Conservation (phyloP, 1,140 invertebrate genomes). For the Aethina tumida region DNA sequence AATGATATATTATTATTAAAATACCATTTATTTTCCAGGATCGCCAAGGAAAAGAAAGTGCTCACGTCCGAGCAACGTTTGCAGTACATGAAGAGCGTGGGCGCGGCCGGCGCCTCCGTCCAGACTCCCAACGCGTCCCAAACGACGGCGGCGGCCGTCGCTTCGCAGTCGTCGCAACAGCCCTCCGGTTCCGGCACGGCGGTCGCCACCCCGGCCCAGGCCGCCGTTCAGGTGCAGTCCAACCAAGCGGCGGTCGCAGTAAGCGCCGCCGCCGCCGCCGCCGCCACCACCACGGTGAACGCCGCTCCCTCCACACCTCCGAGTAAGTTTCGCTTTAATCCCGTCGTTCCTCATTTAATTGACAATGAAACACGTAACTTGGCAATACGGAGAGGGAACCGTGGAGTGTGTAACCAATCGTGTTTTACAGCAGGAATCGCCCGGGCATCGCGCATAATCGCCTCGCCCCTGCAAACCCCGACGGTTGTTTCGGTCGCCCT, state of each 20-base stretch:
- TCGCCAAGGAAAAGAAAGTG: conserved; percentile 64
- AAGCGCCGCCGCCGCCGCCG: conserved; percentile 5
- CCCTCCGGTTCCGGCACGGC: conserved; percentile 5
- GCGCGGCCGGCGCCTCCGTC: conserved; percentile 20
- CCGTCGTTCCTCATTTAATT: too few species aligned
- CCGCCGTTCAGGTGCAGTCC: conserved; percentile 9
- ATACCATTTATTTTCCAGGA: too few species aligned
- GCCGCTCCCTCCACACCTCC: conserved; percentile 36
- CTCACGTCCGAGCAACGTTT: conserved; percentile 34
- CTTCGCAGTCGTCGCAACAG: conserved; percentile 7
- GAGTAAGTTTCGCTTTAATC: neutral
- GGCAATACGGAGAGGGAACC: neutral
- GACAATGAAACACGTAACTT: neutral
- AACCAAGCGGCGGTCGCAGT: conserved; percentile 8
- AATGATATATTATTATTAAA: too few species aligned
- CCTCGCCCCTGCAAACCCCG: conserved; percentile 36
- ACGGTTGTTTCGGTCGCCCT: conserved; percentile 39
- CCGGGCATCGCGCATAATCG: conserved; percentile 39
- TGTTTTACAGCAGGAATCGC: conserved; percentile 34
- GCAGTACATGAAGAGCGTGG: conserved; percentile 31
- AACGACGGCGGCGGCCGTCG: conserved; percentile 1
- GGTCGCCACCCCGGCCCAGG: conserved; percentile 7
- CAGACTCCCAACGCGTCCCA: conserved; percentile 7
- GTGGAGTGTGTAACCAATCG: neutral
- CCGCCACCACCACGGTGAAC: conserved; percentile 21